Evolutionary conservation across 2,113 vertebrate species (phyloP).

Genomic region (Pelvicachromis taeniatus): DNA sequence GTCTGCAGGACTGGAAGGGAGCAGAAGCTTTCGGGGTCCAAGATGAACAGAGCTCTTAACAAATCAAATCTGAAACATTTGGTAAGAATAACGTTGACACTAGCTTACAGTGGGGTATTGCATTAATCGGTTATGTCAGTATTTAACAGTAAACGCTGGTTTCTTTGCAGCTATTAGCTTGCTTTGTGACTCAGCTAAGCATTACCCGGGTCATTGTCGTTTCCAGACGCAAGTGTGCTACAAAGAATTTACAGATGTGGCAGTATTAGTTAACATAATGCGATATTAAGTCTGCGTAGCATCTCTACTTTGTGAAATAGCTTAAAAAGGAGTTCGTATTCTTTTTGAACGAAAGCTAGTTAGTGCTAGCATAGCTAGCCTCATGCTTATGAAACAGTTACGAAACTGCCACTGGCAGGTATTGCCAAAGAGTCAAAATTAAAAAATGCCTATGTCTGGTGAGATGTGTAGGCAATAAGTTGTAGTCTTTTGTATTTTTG

Average conservation of each 20-base stretch:
- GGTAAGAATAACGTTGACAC: conserved; percentile 48
- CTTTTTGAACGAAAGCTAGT: not conserved
- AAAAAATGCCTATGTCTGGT: not conserved
- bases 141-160: not conserved
- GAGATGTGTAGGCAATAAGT: not conserved
- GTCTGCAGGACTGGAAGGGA: not conserved
- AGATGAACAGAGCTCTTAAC: conserved; percentile 66
- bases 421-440: not conserved
- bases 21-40: not conserved
- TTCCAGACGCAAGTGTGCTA: not conserved
- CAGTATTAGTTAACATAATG: not conserved
- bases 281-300: not conserved
- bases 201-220: not conserved
- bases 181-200: not conserved
- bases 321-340: not conserved
- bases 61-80: conserved; percentile 58
- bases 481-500: not conserved
- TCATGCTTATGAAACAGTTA: conserved; percentile 37
- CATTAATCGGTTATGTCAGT: not conserved
- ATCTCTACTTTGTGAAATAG: not conserved
- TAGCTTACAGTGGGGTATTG: not conserved
- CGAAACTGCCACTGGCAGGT: not conserved
- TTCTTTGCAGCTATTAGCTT: not conserved
- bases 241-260: accelerated
- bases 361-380: conserved; percentile 19